Base-by-base conservation (phyloP, 1,140 invertebrate species). In the Coelopa frigida region DNA sequence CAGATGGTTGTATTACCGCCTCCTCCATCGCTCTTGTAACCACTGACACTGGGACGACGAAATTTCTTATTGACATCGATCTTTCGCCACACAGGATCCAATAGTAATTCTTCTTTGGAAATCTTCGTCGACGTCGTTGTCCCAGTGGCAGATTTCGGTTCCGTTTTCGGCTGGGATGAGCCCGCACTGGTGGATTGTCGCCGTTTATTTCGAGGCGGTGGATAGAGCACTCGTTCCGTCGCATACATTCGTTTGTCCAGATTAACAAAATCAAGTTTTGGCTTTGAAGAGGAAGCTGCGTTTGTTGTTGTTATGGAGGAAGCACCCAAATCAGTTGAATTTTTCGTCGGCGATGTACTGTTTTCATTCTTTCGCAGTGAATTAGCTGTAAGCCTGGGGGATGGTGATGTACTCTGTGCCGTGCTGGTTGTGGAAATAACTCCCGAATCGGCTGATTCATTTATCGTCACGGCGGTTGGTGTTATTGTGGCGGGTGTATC, bases 401-500 rank as follows among this genome's bases (percentile, higher is more conserved):
- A 79, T 60, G 85, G 85, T 20, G 85, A 74, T 0, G 89, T 89
- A 54, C 89, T 92, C 50, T 89, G 89, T 52, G 87, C 83, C 37
- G 57, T 59, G 37, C 54, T 56, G 8, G 56, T 58, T 12, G 86
- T 85, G 8, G 85, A 89, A 48, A 88, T 81, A 31, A 94, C 93
- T 10, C 91, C 89, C 37, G 87, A 91, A 68, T 94, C 90, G 0
- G 90, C 89, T 2, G 89, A 93, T 7, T 92, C 89, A 69, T 92
- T 91, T 1, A 88, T 70, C 57, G 44, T 32, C 11, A n/a, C 45
- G 11, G 31, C 40, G 5, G 17, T 5, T 6, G 31, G n/a, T 3
- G 14, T 6, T 18, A 8, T 24, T 46, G 29, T 46, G 27, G n/a
- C 27, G 14, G 40, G 12, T 5, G 15, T 20, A 29, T 43, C 22